phyloP scores from a whole-genome alignment of 2,113 vertebrate species.

The Typhlomys cinereus region DNA sequence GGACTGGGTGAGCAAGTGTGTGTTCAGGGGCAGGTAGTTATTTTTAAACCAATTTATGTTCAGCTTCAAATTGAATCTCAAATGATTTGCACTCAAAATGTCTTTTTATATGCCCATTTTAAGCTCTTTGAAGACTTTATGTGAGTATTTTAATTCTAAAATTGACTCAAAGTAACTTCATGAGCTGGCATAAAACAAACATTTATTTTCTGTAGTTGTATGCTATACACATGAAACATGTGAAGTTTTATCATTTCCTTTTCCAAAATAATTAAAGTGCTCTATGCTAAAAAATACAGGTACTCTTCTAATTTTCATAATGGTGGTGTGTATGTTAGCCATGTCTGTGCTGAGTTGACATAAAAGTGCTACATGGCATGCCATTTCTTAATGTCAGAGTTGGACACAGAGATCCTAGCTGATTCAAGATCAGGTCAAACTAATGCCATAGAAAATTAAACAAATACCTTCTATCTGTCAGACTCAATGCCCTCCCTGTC shows the following conservation, averaged over 20 bases:
- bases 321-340: neutral
- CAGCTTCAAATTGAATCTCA: neutral
- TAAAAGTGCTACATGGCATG: neutral
- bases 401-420: neutral
- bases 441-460: neutral
- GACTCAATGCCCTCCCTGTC: too few species aligned
- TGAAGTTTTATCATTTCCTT: neutral
- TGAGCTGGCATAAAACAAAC: constrained; percentile 1
- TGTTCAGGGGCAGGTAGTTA: too few species aligned
- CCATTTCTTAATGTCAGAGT: neutral
- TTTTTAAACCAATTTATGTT: neutral
- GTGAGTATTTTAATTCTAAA: constrained; percentile 32
- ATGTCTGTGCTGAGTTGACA: neutral
- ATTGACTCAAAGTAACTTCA: constrained; percentile 5
- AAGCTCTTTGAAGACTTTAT: neutral
- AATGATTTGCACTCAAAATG: constrained; percentile 3
- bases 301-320: neutral
- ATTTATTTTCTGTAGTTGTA: neutral
- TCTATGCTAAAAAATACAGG: neutral
- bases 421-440: neutral
- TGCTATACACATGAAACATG: neutral
- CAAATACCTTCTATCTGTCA: too few species aligned
- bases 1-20: too few species aligned
- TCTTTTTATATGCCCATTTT: neutral
- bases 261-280: neutral